phyloP scores from a whole-genome alignment of 2,888 invertebrate genomes.

The Ephialtes manifestator region DNA sequence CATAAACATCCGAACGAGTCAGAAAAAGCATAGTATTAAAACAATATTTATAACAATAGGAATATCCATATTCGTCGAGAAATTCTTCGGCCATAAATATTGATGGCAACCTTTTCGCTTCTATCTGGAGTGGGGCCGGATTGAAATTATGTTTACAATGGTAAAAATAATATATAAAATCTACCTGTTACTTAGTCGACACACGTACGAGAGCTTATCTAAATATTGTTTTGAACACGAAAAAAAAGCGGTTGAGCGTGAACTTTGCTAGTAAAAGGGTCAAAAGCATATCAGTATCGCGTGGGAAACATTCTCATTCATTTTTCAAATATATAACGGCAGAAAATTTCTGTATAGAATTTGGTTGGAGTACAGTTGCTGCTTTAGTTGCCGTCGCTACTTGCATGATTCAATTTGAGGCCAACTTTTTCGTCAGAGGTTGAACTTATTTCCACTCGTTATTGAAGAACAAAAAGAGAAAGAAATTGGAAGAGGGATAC shows the following conservation, averaged over 20 bases:
- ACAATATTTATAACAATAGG: neutral
- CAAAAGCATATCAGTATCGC: conserved; percentile 74
- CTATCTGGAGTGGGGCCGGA: conserved; percentile 28
- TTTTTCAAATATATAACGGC: conserved; percentile 22
- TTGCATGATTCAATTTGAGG: conserved; percentile 39
- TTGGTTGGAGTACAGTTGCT: neutral
- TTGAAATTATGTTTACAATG: conserved; percentile 66
- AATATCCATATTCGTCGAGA: neutral
- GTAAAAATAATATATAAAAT: conserved; percentile 23
- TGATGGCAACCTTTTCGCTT: conserved; percentile 22
- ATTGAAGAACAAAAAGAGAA: conserved; percentile 49
- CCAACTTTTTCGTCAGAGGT: conserved; percentile 49
- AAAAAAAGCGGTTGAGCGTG: conserved; percentile 59
- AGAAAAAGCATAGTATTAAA: no score
- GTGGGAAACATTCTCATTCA: conserved; percentile 77
- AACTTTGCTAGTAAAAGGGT: neutral
- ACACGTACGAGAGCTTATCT: conserved; percentile 79
- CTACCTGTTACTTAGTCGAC: conserved; percentile 72
- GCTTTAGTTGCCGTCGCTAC: conserved; percentile 17
- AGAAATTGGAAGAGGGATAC: conserved; percentile 26
- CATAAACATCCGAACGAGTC: no score
- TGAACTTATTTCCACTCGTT: conserved; percentile 52
- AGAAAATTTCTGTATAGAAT: conserved; percentile 5
- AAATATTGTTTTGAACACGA: conserved; percentile 74
- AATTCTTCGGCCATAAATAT: conserved; percentile 36